Percentiles rank a stretch among this genome's conserved stretches.
Evolutionary conservation across 2,797 vertebrate genomes (phyloP).

Genomic region (Anguilla pacifica): DNA sequence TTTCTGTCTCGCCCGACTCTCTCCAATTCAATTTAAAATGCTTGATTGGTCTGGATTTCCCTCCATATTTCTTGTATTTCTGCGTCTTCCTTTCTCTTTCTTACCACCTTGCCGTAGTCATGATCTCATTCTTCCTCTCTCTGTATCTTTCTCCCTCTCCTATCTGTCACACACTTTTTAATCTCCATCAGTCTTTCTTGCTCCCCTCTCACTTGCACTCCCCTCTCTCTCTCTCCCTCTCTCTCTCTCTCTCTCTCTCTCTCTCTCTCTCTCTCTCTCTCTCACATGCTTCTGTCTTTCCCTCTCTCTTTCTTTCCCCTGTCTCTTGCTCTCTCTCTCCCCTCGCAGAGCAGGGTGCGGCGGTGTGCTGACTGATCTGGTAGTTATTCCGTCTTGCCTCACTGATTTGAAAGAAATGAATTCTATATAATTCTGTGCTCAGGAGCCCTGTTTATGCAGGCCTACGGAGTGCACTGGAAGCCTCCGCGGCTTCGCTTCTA

Average conservation of each 20-base stretch:
- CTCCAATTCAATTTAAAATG: constrained; percentile 30
- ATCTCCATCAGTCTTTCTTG: constrained; percentile 3
- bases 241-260: not conserved
- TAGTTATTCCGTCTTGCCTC: constrained; percentile 66
- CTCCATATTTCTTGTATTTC: constrained; percentile 10
- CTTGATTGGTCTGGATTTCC: constrained; percentile 16
- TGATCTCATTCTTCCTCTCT: constrained; percentile 4
- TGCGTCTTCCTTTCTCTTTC: constrained; percentile 8
- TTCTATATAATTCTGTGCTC: constrained; percentile 63
- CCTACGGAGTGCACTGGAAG: constrained; percentile 43
- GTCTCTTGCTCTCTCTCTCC: constrained; percentile 40
- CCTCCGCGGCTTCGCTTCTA: constrained; percentile 62
- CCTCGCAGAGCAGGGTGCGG: constrained; percentile 35
- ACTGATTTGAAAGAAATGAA: constrained; percentile 72
- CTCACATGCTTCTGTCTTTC: not conserved
- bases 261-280: not conserved
- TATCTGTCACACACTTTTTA: constrained; percentile 14
- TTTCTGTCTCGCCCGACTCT: constrained; percentile 27
- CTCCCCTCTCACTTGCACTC: constrained; percentile 10
- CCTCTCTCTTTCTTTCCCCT: constrained; percentile 27
- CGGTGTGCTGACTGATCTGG: constrained; percentile 43
- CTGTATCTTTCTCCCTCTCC: constrained; percentile 26
- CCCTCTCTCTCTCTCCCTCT: not conserved
- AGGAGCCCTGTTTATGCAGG: constrained; percentile 44
- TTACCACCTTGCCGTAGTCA: constrained; percentile 22